Conservation (phyloP, 2,797 vertebrate genomes). For the Molothrus ater region DNA sequence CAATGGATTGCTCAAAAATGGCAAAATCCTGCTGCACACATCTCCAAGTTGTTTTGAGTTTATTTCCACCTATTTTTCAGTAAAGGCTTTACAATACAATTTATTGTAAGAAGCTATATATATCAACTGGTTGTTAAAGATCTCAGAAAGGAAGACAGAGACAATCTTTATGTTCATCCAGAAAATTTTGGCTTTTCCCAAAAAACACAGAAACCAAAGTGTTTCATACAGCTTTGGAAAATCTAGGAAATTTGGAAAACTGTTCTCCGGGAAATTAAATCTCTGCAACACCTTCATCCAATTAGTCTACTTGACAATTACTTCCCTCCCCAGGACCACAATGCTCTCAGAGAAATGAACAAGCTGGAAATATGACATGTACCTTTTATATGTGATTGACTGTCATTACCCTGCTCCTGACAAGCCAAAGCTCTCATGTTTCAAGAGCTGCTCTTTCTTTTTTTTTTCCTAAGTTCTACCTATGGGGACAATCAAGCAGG, state of each 20-base stretch:
- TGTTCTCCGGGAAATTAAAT: slow-evolving; percentile 31
- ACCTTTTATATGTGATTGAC: background rate
- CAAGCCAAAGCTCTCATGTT: background rate
- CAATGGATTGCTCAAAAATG: background rate
- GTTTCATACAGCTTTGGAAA: background rate
- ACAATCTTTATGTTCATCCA: background rate
- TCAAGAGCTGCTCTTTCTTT: background rate
- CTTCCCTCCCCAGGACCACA: background rate
- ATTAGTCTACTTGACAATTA: slow-evolving; percentile 6
- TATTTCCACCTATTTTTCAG: background rate
- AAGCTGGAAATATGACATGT: background rate
- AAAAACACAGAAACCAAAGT: background rate
- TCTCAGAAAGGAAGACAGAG: background rate
- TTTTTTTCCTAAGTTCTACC: background rate
- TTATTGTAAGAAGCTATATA: background rate
- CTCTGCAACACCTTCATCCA: background rate
- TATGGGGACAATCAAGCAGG: background rate
- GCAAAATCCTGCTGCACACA: background rate
- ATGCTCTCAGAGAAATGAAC: background rate
- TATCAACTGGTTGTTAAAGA: background rate
- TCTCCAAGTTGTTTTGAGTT: background rate
- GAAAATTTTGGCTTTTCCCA: background rate
- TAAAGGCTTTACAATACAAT: background rate
- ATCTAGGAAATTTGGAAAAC: background rate
- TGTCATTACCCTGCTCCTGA: background rate